Base-by-base conservation (phyloP, 2,113 vertebrate genomes). In the Accipiter cooperii region DNA sequence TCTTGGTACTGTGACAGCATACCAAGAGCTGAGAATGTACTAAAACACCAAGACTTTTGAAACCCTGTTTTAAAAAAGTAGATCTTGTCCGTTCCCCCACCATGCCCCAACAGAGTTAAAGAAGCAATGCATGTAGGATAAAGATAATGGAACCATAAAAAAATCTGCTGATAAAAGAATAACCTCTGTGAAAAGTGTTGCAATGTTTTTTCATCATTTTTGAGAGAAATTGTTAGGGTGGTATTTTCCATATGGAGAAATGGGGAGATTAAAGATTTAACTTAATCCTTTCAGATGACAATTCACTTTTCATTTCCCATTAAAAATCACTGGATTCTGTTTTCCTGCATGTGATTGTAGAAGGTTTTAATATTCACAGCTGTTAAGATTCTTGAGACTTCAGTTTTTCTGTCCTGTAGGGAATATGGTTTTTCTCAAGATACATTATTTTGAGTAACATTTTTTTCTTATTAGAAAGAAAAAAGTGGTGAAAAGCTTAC, bases 221-320 rank as follows among this genome's bases (percentile, higher is more conserved):
- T 84, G 25, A 90, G 22, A 68, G 2, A 73, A 94, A 84, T 36
- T 46, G 6, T 90, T 95, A 51, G 21, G 9, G 21, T 79, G 13
- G 25, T 70, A 20, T 89, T 96, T 95, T 93, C 44, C 52, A 38
- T 90, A 77, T 40, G 58, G 49, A 80, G 69, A 91, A 93, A 90
- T 16, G 5, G 16, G 38, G 34, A 89, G 60, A 85, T 92, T 95
- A 95, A 97, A 94, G 22, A 82, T 95, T 97, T 87, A 92, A 83
- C 42, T 94, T 90, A 94, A 93, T 87, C 76, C 63, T 77, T 96
- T 94, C 71, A 73, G 57, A 69, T 65, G 71, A 90, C 40, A 88
- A 89, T 80, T 95, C 49, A 68, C 33, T 97, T 95, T 93, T 83
- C 36, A 89, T 92, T 96, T 97, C 38, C 46, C 51, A 75, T 94